Percentiles rank a stretch among this genome's conserved stretches.
These are phyloP conservation scores for Syritta pipiens DNA, from an alignment of 2,888 invertebrate genomes.

Conservation along the genomic window DNA sequence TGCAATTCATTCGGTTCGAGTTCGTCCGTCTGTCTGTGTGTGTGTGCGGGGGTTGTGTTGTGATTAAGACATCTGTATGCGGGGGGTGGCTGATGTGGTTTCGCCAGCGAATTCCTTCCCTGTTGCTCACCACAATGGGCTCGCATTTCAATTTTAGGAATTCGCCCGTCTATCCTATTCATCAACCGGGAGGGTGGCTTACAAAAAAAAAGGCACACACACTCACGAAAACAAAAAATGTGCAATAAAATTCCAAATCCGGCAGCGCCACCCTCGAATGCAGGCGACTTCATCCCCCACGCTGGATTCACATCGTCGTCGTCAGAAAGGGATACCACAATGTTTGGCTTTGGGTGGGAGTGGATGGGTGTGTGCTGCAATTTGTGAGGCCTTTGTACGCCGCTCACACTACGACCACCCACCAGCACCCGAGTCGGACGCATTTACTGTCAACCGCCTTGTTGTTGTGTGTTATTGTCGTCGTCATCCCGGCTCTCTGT, in stretches of 20 bases:
- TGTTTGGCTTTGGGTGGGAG: slow-evolving; percentile 21
- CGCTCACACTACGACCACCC: no score
- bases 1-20: slow-evolving; percentile 46
- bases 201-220: no score
- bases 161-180: slow-evolving; percentile 31
- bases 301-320: slow-evolving; percentile 12
- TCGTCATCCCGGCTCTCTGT: background rate
- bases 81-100: background rate
- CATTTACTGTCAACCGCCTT: slow-evolving; percentile 54
- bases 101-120: slow-evolving; percentile 23
- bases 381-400: slow-evolving; percentile 46
- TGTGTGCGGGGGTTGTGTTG: slow-evolving; percentile 19
- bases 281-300: slow-evolving; percentile 13
- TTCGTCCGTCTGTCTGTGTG: background rate
- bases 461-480: slow-evolving; percentile 54
- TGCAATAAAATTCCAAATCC: slow-evolving; percentile 53
- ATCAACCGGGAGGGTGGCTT: slow-evolving; percentile 7
- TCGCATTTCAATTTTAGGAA: slow-evolving; percentile 67
- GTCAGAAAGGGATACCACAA: slow-evolving; percentile 25
- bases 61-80: slow-evolving; percentile 61
- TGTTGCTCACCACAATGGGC: slow-evolving; percentile 56
- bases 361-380: slow-evolving; percentile 25
- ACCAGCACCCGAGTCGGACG: slow-evolving; percentile 44
- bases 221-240: slow-evolving; percentile 15
- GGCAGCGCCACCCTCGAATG: slow-evolving; percentile 23